A percentile compares a stretch with the other conserved stretches of the same genome.
phyloP scores from a whole-genome alignment of 2,888 invertebrate genomes.

The Thymelicus lineola region DNA sequence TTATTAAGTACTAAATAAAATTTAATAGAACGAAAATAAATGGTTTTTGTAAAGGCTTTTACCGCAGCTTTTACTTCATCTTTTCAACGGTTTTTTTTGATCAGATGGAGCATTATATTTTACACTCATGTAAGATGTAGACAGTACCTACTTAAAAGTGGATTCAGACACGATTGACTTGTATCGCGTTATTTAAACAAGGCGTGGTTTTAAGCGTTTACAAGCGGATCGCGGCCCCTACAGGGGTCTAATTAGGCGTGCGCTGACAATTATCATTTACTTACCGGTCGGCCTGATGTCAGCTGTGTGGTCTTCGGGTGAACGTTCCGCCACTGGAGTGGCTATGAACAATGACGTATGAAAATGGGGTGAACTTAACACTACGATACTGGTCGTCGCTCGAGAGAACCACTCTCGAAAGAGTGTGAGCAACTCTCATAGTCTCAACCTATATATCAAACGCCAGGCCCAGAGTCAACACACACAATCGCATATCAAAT shows the following conservation, averaged over 20 bases:
- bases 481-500: constrained; percentile 71
- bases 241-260: constrained; percentile 26
- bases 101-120: too few species aligned
- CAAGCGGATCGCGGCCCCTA: constrained; percentile 5
- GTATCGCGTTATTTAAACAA: not conserved
- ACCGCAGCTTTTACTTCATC: too few species aligned
- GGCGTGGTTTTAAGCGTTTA: constrained; percentile 14
- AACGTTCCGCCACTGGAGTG: constrained; percentile 77
- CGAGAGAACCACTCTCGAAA: constrained; percentile 67
- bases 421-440: constrained; percentile 64
- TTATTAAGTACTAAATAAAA: too few species aligned
- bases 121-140: not conserved
- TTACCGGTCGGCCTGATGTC: constrained; percentile 69
- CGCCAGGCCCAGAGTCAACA: constrained; percentile 66
- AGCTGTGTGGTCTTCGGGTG: constrained; percentile 49
- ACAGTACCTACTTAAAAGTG: too few species aligned
- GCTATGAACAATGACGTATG: constrained; percentile 73
- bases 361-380: constrained; percentile 68
- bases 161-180: not conserved
- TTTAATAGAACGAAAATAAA: too few species aligned
- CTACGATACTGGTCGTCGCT: constrained; percentile 56
- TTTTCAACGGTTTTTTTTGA: too few species aligned
- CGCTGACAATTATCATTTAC: constrained; percentile 50
- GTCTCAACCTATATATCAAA: constrained; percentile 65
- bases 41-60: too few species aligned